Percentiles rank a stretch among this genome's conserved stretches.
These are phyloP conservation scores for Drosophila setifemur DNA, from an alignment of 1,140 invertebrate species.

Conservation along the genomic window DNA sequence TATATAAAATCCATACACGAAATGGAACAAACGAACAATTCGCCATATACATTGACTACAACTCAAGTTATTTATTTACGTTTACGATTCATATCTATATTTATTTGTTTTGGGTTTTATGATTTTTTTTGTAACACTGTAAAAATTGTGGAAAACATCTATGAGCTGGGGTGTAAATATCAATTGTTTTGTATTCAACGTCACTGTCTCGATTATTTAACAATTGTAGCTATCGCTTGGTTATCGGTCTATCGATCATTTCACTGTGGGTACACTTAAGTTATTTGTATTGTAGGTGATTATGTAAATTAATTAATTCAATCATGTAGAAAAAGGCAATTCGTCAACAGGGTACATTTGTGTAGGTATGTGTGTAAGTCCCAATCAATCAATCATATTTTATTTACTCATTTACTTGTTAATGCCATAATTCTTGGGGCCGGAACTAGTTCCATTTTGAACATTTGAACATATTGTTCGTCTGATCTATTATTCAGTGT, in stretches of 20 bases:
- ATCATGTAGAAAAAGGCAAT: constrained; percentile 67
- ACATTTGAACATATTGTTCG: background rate
- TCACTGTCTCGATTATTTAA: background rate
- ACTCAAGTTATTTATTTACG: constrained; percentile 3
- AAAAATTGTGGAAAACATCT: constrained; percentile 32
- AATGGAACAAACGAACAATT: constrained; percentile 53
- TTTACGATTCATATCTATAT: background rate
- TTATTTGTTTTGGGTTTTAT: background rate
- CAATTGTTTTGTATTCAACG: constrained; percentile 22
- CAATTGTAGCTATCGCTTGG: constrained; percentile 27
- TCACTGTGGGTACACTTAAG: constrained; percentile 32
- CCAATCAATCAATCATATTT: constrained; percentile 18
- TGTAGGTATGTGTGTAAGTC: constrained; percentile 30
- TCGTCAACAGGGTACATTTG: constrained; percentile 71
- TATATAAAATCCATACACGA: constrained; percentile 37
- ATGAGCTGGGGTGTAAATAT: constrained; percentile 49
- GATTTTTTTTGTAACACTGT: constrained; percentile 33
- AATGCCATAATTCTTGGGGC: background rate
- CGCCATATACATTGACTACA: constrained; percentile 47
- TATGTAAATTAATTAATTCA: constrained; percentile 51
- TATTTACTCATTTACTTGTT: background rate
- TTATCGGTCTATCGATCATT: constrained; percentile 29
- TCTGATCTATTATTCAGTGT: constrained; percentile 23
- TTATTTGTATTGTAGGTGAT: constrained; percentile 76
- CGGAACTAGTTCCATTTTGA: constrained; percentile 17